Evolutionary conservation across 2,888 invertebrate genomes (phyloP).

Genomic region (Ametastegia equiseti): DNA sequence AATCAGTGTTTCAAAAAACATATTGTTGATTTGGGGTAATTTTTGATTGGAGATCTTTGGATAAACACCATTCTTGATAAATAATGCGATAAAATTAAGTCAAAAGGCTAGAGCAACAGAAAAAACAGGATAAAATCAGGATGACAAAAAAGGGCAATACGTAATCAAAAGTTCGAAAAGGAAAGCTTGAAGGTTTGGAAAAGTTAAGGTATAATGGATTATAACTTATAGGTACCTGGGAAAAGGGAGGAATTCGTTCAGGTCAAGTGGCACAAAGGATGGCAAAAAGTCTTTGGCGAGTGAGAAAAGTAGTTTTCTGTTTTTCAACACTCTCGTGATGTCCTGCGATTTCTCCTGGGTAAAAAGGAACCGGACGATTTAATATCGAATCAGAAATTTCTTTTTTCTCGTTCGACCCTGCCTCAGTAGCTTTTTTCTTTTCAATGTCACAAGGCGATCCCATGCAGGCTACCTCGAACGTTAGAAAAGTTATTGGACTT

Average conservation of each 20-base stretch:
- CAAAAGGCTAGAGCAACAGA: no score
- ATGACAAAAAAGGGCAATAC: not conserved
- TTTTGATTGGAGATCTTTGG: no score
- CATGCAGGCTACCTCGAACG: not conserved
- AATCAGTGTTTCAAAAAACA: no score
- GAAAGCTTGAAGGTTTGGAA: not conserved
- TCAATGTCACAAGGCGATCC: no score
- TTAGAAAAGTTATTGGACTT: not conserved
- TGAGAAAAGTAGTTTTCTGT: slow-evolving; percentile 1
- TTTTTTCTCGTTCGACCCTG: not conserved
- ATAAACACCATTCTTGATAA: no score
- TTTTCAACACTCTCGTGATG: slow-evolving; percentile 3
- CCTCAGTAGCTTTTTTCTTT: not conserved
- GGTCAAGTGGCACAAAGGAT: slow-evolving; percentile 11
- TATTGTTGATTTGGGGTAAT: no score
- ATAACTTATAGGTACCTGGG: not conserved
- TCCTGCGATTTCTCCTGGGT: not conserved
- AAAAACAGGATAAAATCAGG: no score
- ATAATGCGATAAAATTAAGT: no score
- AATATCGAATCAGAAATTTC: slow-evolving; percentile 16
- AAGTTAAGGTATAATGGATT: not conserved
- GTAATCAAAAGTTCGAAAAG: not conserved
- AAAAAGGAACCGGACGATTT: not conserved
- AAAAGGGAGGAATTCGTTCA: not conserved
- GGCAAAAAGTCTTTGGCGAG: not conserved